phyloP scores from a whole-genome alignment of 1,140 invertebrate species.

The Diachasmimorpha longicaudata region DNA sequence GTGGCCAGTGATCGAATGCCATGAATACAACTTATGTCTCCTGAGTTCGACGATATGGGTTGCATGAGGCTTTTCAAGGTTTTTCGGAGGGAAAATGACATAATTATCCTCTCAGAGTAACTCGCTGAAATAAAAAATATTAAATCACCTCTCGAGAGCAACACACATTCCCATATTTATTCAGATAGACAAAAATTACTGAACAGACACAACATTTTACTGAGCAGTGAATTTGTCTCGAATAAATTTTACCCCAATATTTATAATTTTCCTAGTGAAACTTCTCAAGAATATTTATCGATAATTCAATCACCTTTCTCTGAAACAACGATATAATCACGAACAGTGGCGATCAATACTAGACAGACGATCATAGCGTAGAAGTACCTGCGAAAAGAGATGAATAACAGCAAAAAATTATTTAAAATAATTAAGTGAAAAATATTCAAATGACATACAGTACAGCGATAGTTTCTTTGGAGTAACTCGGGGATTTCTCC shows the following conservation, averaged over 20 bases:
- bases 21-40: slow-evolving; percentile 69
- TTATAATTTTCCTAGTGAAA: no score
- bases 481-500: slow-evolving; percentile 50
- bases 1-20: slow-evolving; percentile 67
- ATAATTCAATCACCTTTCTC: slow-evolving; percentile 47
- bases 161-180: no score
- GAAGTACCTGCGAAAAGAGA: slow-evolving; percentile 49
- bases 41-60: slow-evolving; percentile 39
- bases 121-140: slow-evolving; percentile 39
- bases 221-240: no score
- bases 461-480: slow-evolving; percentile 59
- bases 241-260: no score
- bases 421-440: background rate
- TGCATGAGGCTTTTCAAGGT: slow-evolving; percentile 51
- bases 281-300: background rate
- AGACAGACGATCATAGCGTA: slow-evolving; percentile 55
- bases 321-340: slow-evolving; percentile 48
- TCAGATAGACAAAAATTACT: no score
- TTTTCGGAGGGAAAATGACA: slow-evolving; percentile 65
- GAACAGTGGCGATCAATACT: slow-evolving; percentile 50
- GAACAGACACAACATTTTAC: no score
- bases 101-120: slow-evolving; percentile 60
- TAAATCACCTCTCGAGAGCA: no score
- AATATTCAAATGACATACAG: slow-evolving; percentile 42
- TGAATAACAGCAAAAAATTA: background rate